phyloP scores from a whole-genome alignment of 2,888 invertebrate genomes.

The Sarcophaga rosellei region DNA sequence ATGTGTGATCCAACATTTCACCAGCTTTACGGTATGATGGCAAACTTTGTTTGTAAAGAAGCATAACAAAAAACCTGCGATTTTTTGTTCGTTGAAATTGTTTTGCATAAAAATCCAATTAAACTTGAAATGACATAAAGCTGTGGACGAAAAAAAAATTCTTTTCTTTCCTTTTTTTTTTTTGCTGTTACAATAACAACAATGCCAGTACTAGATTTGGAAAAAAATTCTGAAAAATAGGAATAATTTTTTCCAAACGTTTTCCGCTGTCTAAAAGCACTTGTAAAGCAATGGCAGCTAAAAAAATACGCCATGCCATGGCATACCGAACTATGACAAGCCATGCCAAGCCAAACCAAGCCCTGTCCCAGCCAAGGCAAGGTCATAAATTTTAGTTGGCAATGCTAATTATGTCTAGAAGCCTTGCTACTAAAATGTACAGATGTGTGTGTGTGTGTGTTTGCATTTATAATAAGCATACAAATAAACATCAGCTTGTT shows the following conservation, averaged over 20 bases:
- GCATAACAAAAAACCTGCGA: too few relatives aligned
- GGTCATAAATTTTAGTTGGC: slow-evolving; percentile 57
- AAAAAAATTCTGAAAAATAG: neutral
- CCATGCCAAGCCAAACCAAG: too few relatives aligned
- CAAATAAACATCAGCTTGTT: slow-evolving; percentile 13
- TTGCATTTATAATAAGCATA: neutral
- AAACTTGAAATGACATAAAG: slow-evolving; percentile 63
- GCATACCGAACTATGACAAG: too few relatives aligned
- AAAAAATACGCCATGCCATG: neutral
- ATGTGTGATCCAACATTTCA: neutral
- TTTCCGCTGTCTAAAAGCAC: neutral
- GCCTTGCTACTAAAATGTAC: slow-evolving; percentile 23
- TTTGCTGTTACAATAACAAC: neutral
- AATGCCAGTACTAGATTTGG: neutral
- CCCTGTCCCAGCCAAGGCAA: slow-evolving; percentile 12
- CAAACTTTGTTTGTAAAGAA: too few relatives aligned
- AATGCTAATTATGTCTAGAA: slow-evolving; percentile 62
- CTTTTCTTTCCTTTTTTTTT: neutral
- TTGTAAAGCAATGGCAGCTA: neutral
- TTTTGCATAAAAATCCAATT: slow-evolving; percentile 66
- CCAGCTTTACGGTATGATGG: too few relatives aligned
- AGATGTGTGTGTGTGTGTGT: neutral
- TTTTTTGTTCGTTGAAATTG: slow-evolving; percentile 1
- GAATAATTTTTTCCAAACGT: slow-evolving; percentile 2
- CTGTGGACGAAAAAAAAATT: neutral